Evolutionary conservation across 2,113 vertebrate species (phyloP).

Genomic region (Cyanoliseus patagonus): DNA sequence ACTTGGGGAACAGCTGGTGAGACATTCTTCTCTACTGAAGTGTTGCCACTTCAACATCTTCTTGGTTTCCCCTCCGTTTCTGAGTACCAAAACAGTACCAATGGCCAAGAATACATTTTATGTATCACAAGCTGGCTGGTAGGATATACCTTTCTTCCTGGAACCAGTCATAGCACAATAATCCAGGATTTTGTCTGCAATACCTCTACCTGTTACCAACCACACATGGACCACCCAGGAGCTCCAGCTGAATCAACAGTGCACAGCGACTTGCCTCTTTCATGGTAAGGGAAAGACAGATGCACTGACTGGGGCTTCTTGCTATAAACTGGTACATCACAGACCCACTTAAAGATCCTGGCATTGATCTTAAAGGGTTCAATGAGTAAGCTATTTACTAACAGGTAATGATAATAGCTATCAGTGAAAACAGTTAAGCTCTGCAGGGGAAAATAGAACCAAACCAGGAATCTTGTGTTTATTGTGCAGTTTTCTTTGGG

Average conservation of each 20-base stretch:
- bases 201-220: slow-evolving; percentile 35
- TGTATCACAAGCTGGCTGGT: background rate
- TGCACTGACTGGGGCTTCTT: background rate
- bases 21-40: background rate
- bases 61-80: background rate
- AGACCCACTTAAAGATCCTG: background rate
- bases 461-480: background rate
- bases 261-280: background rate
- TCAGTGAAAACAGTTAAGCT: background rate
- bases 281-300: background rate
- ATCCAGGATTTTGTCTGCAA: slow-evolving; percentile 30
- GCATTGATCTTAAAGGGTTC: background rate
- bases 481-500: background rate
- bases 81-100: background rate
- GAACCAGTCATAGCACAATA: background rate
- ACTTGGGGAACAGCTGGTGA: background rate
- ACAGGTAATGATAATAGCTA: background rate
- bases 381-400: background rate
- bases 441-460: background rate
- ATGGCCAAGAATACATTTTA: background rate
- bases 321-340: background rate
- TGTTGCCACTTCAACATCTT: background rate
- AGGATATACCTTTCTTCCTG: slow-evolving; percentile 20
- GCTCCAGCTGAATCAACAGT: slow-evolving; percentile 55
- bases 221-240: slow-evolving; percentile 50